Base-by-base conservation (phyloP, 2,113 vertebrate species). In the Petroica traversi region DNA sequence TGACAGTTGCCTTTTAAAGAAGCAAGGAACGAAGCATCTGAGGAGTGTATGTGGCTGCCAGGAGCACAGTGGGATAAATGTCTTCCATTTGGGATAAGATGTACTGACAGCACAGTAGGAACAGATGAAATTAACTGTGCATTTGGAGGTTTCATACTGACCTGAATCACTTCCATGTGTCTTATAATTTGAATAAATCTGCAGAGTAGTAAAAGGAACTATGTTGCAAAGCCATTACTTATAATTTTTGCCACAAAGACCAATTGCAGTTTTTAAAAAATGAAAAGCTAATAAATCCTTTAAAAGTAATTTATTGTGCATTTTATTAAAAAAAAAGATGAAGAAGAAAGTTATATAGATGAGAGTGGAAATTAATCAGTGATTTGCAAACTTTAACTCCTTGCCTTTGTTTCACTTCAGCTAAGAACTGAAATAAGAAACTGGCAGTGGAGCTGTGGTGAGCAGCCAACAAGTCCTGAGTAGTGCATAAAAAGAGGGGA, bases 91-190 rank as follows among this genome's bases (percentile, higher is more conserved):
- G 78, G 64, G 46, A 26, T 74, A 63, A 94, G 33, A 63, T 41
- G 40, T 58, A 71, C 92, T 61, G 71, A 94, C 71, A 96, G 49
- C 71, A 87, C 73, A 87, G 77, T 36, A 92, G 74, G 72, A 77
- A 34, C 29, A 58, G 31, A 43, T 88, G 76, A 97, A 95, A 95
- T 80, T 59, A 89, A 66, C 64, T 93, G 90, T 86, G 45, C 64
- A 66, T 62, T 43, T 88, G 25, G 40, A 85, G 19, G 78, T 83
- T 92, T 85, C 67, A 71, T 78, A 73, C 34, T 89, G 73, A 76
- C 57, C 80, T 75, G 57, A 25, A 85, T 93, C 22, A 11, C 43
- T 71, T 12, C 14, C 8, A 43, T 24, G 58, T 94, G 28, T 88
- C 55, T 16, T 51, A 31, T 5, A 31, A 63, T 71, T 87, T 71